Conservation (phyloP, 1,140 invertebrate genomes). For the Papilio polyxenes region DNA sequence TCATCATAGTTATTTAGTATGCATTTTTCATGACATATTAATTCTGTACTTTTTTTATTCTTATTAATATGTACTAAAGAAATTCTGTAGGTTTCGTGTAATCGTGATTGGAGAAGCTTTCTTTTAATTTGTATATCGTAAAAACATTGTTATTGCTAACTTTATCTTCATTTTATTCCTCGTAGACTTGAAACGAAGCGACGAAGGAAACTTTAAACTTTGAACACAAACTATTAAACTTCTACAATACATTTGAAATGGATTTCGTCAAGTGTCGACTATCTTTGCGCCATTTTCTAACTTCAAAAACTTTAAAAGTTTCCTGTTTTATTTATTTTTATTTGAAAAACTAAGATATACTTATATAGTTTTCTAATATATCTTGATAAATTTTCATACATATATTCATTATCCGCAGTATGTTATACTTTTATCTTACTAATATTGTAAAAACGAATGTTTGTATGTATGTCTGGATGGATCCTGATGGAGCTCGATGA, state of each 20-base stretch:
- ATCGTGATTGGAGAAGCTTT: neutral
- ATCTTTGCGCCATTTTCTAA: slow-evolving; percentile 7
- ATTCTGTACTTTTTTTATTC: too few species aligned
- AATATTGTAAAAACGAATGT: too few species aligned
- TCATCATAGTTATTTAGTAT: too few species aligned
- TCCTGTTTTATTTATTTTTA: slow-evolving; percentile 11
- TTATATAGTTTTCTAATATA: neutral
- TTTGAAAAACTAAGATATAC: neutral
- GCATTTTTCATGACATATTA: too few species aligned
- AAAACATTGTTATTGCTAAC: slow-evolving; percentile 2
- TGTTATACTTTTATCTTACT: too few species aligned
- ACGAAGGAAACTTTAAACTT: slow-evolving; percentile 6
- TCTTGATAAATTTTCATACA: too few species aligned
- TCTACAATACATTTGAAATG: slow-evolving; percentile 24
- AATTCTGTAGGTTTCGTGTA: too few species aligned
- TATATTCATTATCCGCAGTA: too few species aligned
- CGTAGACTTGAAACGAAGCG: neutral
- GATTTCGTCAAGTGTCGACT: slow-evolving; percentile 26
- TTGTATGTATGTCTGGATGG: too few species aligned
- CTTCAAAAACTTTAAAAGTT: neutral
- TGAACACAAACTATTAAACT: slow-evolving; percentile 29
- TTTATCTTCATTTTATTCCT: neutral
- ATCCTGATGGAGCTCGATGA: too few species aligned
- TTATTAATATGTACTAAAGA: too few species aligned
- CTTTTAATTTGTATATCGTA: neutral